Conservation (phyloP, 2,888 invertebrate species). For the Ectemnius lituratus region DNA sequence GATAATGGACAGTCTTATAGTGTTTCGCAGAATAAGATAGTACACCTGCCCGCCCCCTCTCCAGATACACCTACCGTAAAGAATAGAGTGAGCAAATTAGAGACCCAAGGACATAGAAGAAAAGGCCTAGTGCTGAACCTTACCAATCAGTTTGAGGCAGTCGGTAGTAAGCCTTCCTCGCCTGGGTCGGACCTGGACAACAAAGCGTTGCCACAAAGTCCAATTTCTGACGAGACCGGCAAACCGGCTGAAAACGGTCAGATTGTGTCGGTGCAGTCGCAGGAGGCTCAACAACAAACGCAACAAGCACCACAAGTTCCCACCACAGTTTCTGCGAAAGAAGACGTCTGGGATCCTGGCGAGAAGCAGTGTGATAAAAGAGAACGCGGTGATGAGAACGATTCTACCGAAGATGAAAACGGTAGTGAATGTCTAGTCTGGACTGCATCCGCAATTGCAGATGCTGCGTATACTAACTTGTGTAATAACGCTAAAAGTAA, state of each 20-base stretch:
- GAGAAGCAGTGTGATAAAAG: slow-evolving; percentile 73
- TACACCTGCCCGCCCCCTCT: slow-evolving; percentile 85
- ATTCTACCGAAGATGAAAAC: slow-evolving; percentile 59
- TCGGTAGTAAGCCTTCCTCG: slow-evolving; percentile 75
- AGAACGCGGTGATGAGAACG: slow-evolving; percentile 34
- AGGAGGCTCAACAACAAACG: slow-evolving; percentile 15
- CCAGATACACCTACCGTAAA: slow-evolving; percentile 76
- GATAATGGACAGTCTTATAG: slow-evolving; percentile 92
- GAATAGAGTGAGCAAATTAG: slow-evolving; percentile 86
- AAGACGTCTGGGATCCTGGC: slow-evolving; percentile 85
- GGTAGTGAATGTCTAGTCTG: slow-evolving; percentile 78
- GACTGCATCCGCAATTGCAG: slow-evolving; percentile 76
- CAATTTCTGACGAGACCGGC: slow-evolving; percentile 42
- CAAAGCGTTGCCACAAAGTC: slow-evolving; percentile 47
- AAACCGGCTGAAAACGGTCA: slow-evolving; percentile 56
- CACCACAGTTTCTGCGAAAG: slow-evolving; percentile 72
- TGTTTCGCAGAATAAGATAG: slow-evolving; percentile 94
- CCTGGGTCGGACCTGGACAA: slow-evolving; percentile 67
- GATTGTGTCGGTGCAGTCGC: slow-evolving; percentile 26
- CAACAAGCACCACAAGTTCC: slow-evolving; percentile 31
- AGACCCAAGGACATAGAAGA: slow-evolving; percentile 79
- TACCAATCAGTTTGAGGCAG: slow-evolving; percentile 80
- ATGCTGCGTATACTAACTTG: slow-evolving; percentile 71
- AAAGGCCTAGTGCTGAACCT: slow-evolving; percentile 80
- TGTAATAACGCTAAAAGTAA: slow-evolving; percentile 69